Base-by-base conservation (phyloP, 2,888 invertebrate genomes). In the Tanypteryx hageni region DNA sequence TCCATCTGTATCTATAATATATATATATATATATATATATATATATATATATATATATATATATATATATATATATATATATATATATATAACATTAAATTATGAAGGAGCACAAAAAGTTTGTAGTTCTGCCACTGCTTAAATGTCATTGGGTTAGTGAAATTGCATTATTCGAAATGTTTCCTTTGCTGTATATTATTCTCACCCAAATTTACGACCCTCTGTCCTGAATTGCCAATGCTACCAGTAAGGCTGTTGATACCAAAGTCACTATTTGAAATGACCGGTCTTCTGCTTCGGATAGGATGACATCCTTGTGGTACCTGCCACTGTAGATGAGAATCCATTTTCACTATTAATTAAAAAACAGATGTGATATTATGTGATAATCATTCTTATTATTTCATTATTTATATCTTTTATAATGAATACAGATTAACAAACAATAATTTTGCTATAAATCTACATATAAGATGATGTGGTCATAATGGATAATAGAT, bases 291-390 rank as follows among this genome's bases (percentile, higher is more conserved):
- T 68, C 89, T 68, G 61, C 89, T 61, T 89, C 64, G 64, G n/a
- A 89, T 89, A 22, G 89, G 64, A 89, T 89, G 89, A n/a, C 89
- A 89, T 68, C 89, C 89, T 18, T 44, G 61, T 31, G 89, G 89
- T 5, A 89, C 89, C 27, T 89, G 89, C 89, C 89, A 89, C 89
- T 89, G 64, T n/a, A 68, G 31, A 0, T 13, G 2, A 76, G 22
- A 27, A 76, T 76, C 13, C 9, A 68, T n/a, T 7, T 68, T 11
- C 68, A 68, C 22, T 13, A 76, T 22, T 11, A 27, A 9, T 76
- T 18, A 76, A 27, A n/a, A 27, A 27, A 2, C 1, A 13, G 11
- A 76, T 76, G 22, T 22, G 22, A 68, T 68, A n/a, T 7, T 7
- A 18, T 44, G 44, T 44, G 44, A 5, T 44, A 44, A 44, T 44